Base-by-base conservation (phyloP, 2,888 invertebrate species). In the Eilema griseolum region DNA sequence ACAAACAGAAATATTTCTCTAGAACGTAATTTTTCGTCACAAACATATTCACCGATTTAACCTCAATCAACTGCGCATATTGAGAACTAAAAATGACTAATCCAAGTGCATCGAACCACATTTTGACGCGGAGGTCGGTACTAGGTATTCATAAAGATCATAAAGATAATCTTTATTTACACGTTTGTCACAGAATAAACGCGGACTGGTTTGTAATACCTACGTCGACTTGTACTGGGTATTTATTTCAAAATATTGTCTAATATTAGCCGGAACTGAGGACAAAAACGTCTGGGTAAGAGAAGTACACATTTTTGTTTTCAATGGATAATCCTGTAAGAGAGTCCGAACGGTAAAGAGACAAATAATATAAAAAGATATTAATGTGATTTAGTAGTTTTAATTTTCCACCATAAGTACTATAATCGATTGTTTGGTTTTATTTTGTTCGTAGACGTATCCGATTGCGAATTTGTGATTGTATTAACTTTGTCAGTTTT, bases 31-130 rank as follows among this genome's bases (percentile, higher is more conserved):
- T 24, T 59, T 67, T 46, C 16, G 26, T 37, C 16, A 1, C 33
- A 37, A 57, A 57, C 23, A 28, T 64, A 52, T 65, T 66, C 37
- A n/a, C 57, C 59, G 24, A 23, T 65, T 14, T n/a, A 52, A 52
- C 33, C 12, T 62, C 57, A 26, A 59, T 52, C 20, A 67, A 71
- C 31, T 71, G 71, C 67, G 74, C 78, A 71, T 71, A 78, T 67
- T 70, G 71, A 66, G 74, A 79, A 82, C 81, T 84, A 79, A 80
- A 73, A 73, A 77, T 78, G 82, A 83, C 72, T 75, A 83, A 82
- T 77, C 75, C 71, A 80, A 82, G 88, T 88, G 87, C 88, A 89
- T 86, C 85, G 88, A 88, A 88, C 88, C 76, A 83, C 69, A 76
- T 76, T 82, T 80, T 76, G 79, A 81, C 86, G 73, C 72, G 20